These are phyloP conservation scores for Gymnoscopelus microlampas DNA, from an alignment of 2,797 vertebrate species.

Conservation along the genomic window DNA sequence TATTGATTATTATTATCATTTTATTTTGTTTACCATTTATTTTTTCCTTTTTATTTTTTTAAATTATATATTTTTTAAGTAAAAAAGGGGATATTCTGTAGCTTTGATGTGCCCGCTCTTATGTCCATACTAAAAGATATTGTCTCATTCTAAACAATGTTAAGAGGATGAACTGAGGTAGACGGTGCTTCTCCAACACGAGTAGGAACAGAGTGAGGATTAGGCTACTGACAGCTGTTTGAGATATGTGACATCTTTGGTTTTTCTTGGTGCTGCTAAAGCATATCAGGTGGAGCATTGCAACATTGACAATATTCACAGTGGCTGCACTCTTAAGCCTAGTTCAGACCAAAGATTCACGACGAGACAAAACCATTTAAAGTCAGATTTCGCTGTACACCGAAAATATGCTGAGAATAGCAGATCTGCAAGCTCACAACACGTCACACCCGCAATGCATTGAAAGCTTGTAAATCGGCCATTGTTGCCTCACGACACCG, in stretches of 20 bases:
- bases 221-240: constrained; percentile 24
- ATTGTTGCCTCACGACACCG: no score
- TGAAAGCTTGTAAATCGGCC: no score
- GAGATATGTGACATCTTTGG: constrained; percentile 19
- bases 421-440: background rate
- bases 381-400: background rate
- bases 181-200: background rate
- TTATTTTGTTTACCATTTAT: no score
- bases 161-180: background rate
- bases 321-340: constrained; percentile 49
- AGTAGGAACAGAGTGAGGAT: background rate
- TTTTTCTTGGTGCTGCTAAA: constrained; percentile 70
- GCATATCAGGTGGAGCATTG: constrained; percentile 72
- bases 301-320: constrained; percentile 68
- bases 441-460: no score
- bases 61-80: no score
- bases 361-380: constrained; percentile 49
- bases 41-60: no score
- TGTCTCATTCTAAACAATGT: background rate
- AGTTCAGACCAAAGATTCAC: no score
- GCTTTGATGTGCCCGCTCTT: constrained; percentile 14
- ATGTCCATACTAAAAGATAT: background rate
- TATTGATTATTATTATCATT: no score
- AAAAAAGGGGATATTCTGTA: background rate
- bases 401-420: background rate